A percentile compares a stretch with the other conserved stretches of the same genome.
phyloP scores from a whole-genome alignment of 1,140 invertebrate genomes.

The Cotesia glomerata region DNA sequence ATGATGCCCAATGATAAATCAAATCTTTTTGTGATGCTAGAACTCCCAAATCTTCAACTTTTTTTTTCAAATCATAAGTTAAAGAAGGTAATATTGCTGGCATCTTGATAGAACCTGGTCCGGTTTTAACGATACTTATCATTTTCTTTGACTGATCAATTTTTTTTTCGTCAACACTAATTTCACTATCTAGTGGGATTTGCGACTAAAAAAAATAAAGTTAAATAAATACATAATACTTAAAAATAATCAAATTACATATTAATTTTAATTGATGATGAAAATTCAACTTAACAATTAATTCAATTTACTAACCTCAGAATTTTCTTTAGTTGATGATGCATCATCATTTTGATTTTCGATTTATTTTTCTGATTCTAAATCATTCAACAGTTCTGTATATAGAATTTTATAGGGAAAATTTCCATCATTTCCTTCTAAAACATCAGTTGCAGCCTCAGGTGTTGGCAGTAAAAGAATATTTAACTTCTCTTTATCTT shows the following conservation, averaged over 20 bases:
- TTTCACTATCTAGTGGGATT: background rate
- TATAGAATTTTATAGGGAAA: background rate
- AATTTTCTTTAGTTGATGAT: background rate
- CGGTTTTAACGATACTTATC: background rate
- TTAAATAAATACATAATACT: too few relatives aligned
- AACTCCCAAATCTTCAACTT: background rate
- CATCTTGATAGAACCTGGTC: background rate
- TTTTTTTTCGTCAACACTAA: background rate
- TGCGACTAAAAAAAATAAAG: background rate
- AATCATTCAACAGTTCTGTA: background rate
- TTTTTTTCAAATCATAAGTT: conserved; percentile 3
- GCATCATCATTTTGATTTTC: background rate
- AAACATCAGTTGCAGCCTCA: background rate
- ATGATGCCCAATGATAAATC: background rate
- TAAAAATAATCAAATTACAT: too few relatives aligned
- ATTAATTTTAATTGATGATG: too few relatives aligned
- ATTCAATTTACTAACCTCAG: too few relatives aligned
- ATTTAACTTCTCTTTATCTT: background rate
- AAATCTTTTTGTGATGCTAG: background rate
- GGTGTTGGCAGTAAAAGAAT: background rate
- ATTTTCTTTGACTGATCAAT: background rate
- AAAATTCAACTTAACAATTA: too few relatives aligned
- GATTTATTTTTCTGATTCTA: background rate
- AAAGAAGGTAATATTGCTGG: background rate
- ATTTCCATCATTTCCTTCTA: background rate